Evolutionary conservation across 2,888 invertebrate genomes (phyloP).

Genomic region (Brenthis daphne): DNA sequence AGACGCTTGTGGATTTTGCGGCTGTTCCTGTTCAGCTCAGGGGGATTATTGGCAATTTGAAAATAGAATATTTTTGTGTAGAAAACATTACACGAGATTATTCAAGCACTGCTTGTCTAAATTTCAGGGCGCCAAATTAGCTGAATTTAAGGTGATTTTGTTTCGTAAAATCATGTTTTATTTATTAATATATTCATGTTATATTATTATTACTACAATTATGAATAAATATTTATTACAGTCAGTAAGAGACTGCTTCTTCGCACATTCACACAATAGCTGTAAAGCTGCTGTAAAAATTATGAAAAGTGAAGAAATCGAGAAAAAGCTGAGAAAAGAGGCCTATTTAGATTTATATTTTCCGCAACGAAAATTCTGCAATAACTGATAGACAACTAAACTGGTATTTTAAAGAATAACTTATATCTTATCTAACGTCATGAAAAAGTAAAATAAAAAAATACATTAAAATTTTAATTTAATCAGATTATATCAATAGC

Average conservation of each 20-base stretch:
- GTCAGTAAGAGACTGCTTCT: constrained; percentile 79
- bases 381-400: constrained; percentile 40
- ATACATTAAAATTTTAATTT: no score
- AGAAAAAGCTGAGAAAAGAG: constrained; percentile 74
- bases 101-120: constrained; percentile 70
- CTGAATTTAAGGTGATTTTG: constrained; percentile 71
- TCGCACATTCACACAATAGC: constrained; percentile 76
- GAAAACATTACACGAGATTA: constrained; percentile 67
- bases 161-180: background rate
- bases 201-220: no score
- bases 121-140: constrained; percentile 68
- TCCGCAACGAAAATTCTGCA: constrained; percentile 69
- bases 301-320: constrained; percentile 73
- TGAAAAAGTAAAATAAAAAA: no score
- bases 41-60: constrained; percentile 84
- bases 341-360: constrained; percentile 75
- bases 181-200: background rate
- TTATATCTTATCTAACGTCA: background rate
- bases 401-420: background rate
- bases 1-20: constrained; percentile 70
- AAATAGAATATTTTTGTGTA: constrained; percentile 71
- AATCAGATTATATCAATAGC: no score
- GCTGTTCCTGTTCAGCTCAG: constrained; percentile 71
- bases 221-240: constrained; percentile 46
- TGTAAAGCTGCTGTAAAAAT: constrained; percentile 78